These are phyloP conservation scores for Damaliscus lunatus DNA, from an alignment of 2,113 vertebrate genomes.

Conservation along the genomic window DNA sequence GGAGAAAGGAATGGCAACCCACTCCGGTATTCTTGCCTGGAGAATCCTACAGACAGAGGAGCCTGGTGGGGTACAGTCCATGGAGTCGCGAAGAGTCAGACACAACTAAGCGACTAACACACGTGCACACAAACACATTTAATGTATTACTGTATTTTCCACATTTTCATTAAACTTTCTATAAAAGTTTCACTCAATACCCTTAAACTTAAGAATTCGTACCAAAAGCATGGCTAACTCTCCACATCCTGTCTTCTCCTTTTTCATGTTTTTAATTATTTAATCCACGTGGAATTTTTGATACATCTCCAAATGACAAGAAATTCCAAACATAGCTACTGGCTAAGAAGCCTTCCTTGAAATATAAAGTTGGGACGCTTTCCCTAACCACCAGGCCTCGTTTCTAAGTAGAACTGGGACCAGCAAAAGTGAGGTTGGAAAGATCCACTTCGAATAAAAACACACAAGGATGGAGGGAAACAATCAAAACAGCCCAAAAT, in stretches of 20 bases:
- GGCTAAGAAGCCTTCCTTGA: neutral
- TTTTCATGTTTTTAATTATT: neutral
- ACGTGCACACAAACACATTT: neutral
- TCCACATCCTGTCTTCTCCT: neutral
- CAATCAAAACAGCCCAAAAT: neutral
- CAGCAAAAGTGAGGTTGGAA: neutral
- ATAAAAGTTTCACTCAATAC: neutral
- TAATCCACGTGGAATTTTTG: neutral
- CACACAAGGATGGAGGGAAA: neutral
- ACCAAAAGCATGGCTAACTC: neutral
- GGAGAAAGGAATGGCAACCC: neutral
- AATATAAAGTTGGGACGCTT: neutral
- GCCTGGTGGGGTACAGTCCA: neutral
- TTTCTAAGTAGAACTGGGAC: neutral
- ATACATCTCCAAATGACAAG: neutral
- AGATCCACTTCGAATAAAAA: neutral
- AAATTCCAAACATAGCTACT: neutral
- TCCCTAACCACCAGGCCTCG: neutral
- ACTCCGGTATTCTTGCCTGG: neutral
- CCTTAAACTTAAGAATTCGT: neutral
- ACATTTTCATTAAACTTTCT: neutral
- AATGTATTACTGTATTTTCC: neutral
- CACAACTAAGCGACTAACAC: neutral
- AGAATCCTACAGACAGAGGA: neutral
- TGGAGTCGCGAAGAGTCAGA: fast-evolving